Evolutionary conservation across 2,797 vertebrate species (phyloP), one percentile per base, ranked within the genome.

Genomic region (Telmatherina bonti): DNA sequence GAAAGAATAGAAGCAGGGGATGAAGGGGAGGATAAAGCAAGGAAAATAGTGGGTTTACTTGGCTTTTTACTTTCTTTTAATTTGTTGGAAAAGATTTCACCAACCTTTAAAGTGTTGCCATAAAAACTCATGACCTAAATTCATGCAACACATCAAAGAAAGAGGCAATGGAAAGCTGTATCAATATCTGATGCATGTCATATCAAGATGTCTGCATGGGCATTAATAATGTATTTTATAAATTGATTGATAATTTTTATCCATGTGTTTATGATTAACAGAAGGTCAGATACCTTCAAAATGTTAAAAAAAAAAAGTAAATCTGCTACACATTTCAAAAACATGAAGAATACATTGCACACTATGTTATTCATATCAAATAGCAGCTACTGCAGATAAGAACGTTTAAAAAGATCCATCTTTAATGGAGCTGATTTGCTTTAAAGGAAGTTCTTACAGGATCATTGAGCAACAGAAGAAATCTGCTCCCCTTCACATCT

Each of bases 111-210:
- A 86, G 81, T 78, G 66, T 55, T 84, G 81, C 78, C 85, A 88
- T 81, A 65, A 88, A 87, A 79, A 62, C 72, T 72, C 67, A 41
- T 86, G 83, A 85, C 83, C 88, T 81, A 85, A 85, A 88, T 91
- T 75, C 77, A 60, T 18, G 70, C n/a, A 81, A 41, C 64, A 79
- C 74, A 89, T 88, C 85, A 87, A 89, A 90, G 86, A 73, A 58
- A 72, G 63, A 81, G 55, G 71, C 67, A 47, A 71, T 30, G 36
- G 54, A 52, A 78, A 78, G 62, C 63, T 45, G n/a, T 81, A 76
- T 83, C 67, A 72, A 62, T 70, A 78, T 71, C 76, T 72, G 41
- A 83, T 79, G 74, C 64, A 62, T 70, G 55, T 64, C 78, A 70
- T 52, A 74, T 70, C 58, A 58, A 51, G 63, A 56, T 60, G 69